phyloP scores from a whole-genome alignment of 2,888 invertebrate species.

The Drosophila villosipedis region DNA sequence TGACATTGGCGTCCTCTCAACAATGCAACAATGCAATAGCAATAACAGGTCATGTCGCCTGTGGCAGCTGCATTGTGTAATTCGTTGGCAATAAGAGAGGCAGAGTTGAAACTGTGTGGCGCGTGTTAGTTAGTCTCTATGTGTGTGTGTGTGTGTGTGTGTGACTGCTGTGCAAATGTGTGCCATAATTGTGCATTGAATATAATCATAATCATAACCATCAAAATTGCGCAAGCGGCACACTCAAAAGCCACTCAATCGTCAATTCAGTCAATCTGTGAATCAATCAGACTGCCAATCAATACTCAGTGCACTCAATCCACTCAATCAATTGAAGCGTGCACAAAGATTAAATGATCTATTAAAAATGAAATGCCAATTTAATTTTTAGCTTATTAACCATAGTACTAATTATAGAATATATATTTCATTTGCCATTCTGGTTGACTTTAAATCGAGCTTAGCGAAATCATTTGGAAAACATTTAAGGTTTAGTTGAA shows the following conservation, averaged over 20 bases:
- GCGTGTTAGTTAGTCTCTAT: conserved; percentile 3
- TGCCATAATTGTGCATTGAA: conserved; percentile 75
- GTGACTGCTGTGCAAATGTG: conserved; percentile 12
- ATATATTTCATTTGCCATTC: background rate
- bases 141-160: background rate
- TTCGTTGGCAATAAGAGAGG: too few species aligned
- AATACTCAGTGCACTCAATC: conserved; percentile 5
- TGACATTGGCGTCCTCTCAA: conserved; percentile 1
- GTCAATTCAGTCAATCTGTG: conserved; percentile 15
- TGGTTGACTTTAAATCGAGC: background rate
- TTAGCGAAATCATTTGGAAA: background rate
- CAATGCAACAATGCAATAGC: conserved; percentile 14
- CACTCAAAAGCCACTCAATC: conserved; percentile 38
- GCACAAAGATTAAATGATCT: conserved; percentile 2
- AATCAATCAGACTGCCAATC: conserved; percentile 20
- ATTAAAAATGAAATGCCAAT: background rate
- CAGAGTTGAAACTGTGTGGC: background rate
- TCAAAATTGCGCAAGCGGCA: conserved; percentile 58
- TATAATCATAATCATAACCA: conserved; percentile 59
- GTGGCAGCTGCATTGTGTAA: conserved; percentile 6
- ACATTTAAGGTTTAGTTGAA: background rate
- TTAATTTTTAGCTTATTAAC: background rate
- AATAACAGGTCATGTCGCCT: background rate
- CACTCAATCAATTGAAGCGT: conserved; percentile 16
- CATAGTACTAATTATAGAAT: background rate